Evolutionary conservation across 2,797 vertebrate genomes (phyloP).

Genomic region (Darevskia nairensis): DNA sequence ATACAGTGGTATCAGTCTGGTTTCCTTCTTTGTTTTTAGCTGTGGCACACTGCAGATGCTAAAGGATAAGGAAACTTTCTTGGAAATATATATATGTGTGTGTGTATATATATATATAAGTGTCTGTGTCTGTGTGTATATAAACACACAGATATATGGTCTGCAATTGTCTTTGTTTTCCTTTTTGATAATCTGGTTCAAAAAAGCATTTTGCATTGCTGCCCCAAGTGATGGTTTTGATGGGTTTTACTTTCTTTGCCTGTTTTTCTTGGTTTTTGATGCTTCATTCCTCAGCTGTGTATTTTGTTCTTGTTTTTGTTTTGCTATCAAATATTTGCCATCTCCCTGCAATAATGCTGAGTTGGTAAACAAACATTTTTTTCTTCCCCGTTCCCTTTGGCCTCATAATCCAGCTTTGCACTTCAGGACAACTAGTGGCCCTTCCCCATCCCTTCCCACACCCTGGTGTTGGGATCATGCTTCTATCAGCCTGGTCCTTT

Average conservation of each 20-base stretch:
- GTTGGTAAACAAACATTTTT: slow-evolving; percentile 55
- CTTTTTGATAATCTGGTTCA: slow-evolving; percentile 70
- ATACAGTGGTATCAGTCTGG: slow-evolving; percentile 55
- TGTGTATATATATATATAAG: slow-evolving; percentile 33
- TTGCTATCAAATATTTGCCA: slow-evolving; percentile 73
- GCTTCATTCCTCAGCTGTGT: slow-evolving; percentile 79
- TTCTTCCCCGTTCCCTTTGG: slow-evolving; percentile 69
- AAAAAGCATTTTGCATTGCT: slow-evolving; percentile 71
- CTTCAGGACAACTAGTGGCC: slow-evolving; percentile 77
- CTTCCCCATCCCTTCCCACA: slow-evolving; percentile 64
- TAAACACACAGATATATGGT: slow-evolving; percentile 79
- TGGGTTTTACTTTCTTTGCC: slow-evolving; percentile 64
- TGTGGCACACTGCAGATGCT: slow-evolving; percentile 81
- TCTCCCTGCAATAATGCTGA: slow-evolving; percentile 73
- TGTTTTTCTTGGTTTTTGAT: slow-evolving; percentile 57
- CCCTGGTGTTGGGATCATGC: slow-evolving; percentile 81
- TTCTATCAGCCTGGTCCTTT: slow-evolving; percentile 76
- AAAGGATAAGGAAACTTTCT: slow-evolving; percentile 84
- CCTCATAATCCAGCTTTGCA: slow-evolving; percentile 76
- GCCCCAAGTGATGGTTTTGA: slow-evolving; percentile 68
- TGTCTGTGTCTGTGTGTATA: slow-evolving; percentile 72
- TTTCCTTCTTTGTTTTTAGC: slow-evolving; percentile 80
- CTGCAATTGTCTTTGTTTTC: slow-evolving; percentile 66
- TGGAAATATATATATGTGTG: slow-evolving; percentile 51
- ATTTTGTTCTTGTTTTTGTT: slow-evolving; percentile 67